A percentile compares a stretch with the other conserved stretches of the same genome.
Conservation (phyloP, 2,888 invertebrate species). For the Homarus gammarus region DNA sequence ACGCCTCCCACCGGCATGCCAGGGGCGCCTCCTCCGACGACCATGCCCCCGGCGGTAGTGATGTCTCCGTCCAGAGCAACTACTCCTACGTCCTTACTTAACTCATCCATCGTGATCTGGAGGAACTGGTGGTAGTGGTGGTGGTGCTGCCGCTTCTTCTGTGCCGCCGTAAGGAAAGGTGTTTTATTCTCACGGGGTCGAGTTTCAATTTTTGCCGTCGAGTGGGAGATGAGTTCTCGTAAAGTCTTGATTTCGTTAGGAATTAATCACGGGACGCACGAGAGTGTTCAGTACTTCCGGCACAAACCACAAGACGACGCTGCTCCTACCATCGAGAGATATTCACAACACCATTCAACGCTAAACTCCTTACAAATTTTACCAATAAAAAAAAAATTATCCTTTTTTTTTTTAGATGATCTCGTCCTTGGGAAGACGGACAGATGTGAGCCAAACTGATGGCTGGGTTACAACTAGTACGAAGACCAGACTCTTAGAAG, state of each 20-base stretch:
- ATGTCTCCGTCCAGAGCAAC: slow-evolving; percentile 32
- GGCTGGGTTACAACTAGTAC: too few species aligned
- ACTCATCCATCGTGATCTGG: slow-evolving; percentile 18
- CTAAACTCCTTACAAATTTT: neutral
- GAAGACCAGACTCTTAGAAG: too few species aligned
- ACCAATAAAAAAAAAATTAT: neutral
- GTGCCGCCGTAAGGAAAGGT: neutral
- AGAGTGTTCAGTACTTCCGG: neutral
- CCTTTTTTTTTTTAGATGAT: neutral
- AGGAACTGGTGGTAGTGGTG: neutral
- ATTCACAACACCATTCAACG: too few species aligned
- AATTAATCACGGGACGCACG: neutral
- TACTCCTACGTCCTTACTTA: slow-evolving; percentile 39
- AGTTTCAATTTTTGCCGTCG: neutral
- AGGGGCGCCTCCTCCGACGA: slow-evolving; percentile 17
- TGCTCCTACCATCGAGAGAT: neutral
- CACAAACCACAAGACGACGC: neutral
- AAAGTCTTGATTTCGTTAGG: too few species aligned
- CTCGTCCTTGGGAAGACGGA: neutral
- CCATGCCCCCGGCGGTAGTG: neutral
- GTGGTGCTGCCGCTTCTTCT: neutral
- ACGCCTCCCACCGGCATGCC: neutral
- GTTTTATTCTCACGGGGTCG: neutral
- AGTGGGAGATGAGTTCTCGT: too few species aligned
- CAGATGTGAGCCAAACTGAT: neutral